Base-by-base conservation (phyloP, 2,113 vertebrate species). In the Oenanthe melanoleuca region DNA sequence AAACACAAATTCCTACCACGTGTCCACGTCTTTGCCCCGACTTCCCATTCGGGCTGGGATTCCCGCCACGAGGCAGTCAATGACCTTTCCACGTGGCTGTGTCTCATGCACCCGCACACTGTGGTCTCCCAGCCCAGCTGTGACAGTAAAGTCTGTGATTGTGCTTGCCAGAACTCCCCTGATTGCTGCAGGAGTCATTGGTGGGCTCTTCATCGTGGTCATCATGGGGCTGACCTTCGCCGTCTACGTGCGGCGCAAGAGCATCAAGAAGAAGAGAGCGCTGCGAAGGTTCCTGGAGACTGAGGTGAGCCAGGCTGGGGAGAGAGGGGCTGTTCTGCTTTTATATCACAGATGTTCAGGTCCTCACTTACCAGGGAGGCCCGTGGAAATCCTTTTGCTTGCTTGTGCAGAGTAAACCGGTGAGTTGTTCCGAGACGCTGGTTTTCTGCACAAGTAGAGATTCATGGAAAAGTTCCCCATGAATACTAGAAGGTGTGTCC, bases 201-300 rank as follows among this genome's bases (percentile, higher is more conserved):
- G 99, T 3, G 98, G 98, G 14, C 98, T 99, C 80, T 99, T 99
- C 89, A 98, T 99, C 95, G 94, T 99, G 42, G 98, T 99, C 97
- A 99, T 99, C 28, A 86, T 99, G 96, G 99, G 98, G 19, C 98
- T 99, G 85, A 98, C 98, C 0, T 98, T 99, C 65, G 99, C 99
- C 0, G 99, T 99, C 37, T 99, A 99, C 2, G 98, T 98, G 23
- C 98, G 99, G 28, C 98, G 99, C 50, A 99, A 99, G 38, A 99
- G 99, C 97, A 99, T 99, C 96, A 99, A 99, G 96, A 99, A 99
- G 98, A 99, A 99, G 97, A 98, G 99, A 92, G 99, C 99, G 0
- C 83, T 99, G 86, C 94, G 99, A 11, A 98, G 99, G 52, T 99
- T 99, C 95, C 92, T 99, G 81, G 99, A 99, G 97, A 99, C 99